Evolutionary conservation across 2,888 invertebrate species (phyloP), one percentile per base, ranked within the genome.

Genomic region (Syrista parreyssii): DNA sequence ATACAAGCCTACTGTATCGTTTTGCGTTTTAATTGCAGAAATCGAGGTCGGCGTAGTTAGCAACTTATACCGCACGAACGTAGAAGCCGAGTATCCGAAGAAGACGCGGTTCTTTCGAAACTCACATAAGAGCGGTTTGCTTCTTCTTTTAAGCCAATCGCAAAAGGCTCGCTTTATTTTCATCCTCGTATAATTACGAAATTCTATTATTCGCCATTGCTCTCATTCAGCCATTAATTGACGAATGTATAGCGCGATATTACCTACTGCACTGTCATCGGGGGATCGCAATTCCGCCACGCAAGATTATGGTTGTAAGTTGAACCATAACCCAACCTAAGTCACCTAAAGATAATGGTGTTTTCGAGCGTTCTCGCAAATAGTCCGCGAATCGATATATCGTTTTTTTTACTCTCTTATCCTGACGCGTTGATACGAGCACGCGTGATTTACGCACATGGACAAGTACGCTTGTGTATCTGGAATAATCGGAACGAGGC

Each of bases 1-100:
- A 15, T 55, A 55, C 55, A 23, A 55, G 55, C 55, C 9, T 23
- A 55, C 55, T 55, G 55, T 55, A 55, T 55, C 55, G 72, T 78
- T 80, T 78, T 79, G 75, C 76, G 77, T 77, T 80, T 80, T 79
- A 78, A 80, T 81, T 80, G 78, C 79, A 72, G 76, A 78, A 76
- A 79, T 77, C 79, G 36, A 76, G 74, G 74, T 73, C 40, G 78
- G 33, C 78, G 15, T 23, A 55, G 55, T 55, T 55, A 55, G 55
- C 2, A 55, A 55, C 55, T 55, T 55, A 55, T 55, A 55, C 23
- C 55, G 55, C 23, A 55, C 4, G 55, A 55, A 55, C 55, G 55
- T 9, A 55, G 55, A 55, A 55, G 55, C 55, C 55, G 55, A 55
- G 55, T 23, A 55, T 55, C 55, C 23, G 23, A 55, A 55, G 55